These are phyloP conservation scores for Athene noctua DNA, from an alignment of 2,113 vertebrate species.

Conservation along the genomic window DNA sequence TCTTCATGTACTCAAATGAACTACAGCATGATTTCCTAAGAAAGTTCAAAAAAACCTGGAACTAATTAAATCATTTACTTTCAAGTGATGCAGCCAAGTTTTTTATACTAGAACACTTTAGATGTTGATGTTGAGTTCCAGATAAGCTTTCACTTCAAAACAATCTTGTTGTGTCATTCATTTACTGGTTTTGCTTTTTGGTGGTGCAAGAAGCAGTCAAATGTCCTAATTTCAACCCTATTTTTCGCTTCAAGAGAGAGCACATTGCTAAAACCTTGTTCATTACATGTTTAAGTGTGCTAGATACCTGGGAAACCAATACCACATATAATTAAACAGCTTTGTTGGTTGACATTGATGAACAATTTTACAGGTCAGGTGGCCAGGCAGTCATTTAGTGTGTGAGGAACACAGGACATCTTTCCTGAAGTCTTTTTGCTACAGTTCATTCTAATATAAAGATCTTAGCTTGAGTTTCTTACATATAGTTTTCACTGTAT, in stretches of 20 bases:
- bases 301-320: neutral
- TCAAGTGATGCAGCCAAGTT: neutral
- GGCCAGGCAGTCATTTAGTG: neutral
- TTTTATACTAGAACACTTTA: neutral
- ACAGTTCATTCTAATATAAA: neutral
- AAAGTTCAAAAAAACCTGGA: neutral
- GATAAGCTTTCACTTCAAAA: neutral
- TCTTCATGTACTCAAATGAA: neutral
- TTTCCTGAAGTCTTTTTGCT: neutral
- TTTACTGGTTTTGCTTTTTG: neutral
- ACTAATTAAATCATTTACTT: neutral
- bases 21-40: neutral
- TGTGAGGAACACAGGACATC: neutral
- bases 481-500: fast-evolving
- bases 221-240: neutral
- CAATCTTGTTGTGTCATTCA: neutral
- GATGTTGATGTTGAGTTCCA: neutral
- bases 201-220: neutral
- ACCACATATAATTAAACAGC: neutral
- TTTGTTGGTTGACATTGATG: neutral
- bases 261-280: neutral
- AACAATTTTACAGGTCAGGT: neutral
- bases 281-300: neutral
- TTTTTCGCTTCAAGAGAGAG: neutral
- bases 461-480: neutral